phyloP scores from a whole-genome alignment of 2,113 vertebrate genomes.

The Hyla sarda region DNA sequence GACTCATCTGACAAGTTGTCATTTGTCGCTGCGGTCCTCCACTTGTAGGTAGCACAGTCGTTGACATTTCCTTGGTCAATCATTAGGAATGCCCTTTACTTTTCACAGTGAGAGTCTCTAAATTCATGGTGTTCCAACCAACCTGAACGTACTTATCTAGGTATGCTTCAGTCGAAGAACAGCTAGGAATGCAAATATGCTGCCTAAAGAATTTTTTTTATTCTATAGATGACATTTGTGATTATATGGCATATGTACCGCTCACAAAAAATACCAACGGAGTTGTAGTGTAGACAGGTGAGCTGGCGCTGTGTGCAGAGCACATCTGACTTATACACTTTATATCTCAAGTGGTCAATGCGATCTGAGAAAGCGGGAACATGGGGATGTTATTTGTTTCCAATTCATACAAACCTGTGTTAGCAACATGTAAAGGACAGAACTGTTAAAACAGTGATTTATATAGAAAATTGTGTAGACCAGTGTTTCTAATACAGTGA shows the following conservation, averaged over 20 bases:
- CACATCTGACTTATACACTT: not conserved
- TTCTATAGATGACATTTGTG: not conserved
- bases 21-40: not conserved
- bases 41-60: not conserved
- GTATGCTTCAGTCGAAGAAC: not conserved
- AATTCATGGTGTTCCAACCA: not conserved
- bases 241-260: not conserved
- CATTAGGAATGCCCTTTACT: not conserved
- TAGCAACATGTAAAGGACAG: not conserved
- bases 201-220: too few relatives aligned
- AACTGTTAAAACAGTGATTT: not conserved
- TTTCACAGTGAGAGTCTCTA: not conserved
- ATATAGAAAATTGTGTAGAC: not conserved
- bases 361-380: not conserved
- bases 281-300: not conserved
- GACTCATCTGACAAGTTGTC: not conserved
- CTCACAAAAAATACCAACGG: not conserved
- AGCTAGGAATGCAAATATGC: not conserved
- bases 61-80: not conserved
- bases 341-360: not conserved
- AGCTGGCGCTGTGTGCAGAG: not conserved
- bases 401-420: not conserved
- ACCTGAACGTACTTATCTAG: not conserved
- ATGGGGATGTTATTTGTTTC: not conserved
- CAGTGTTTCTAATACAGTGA: not conserved